A percentile compares a stretch with the other conserved stretches of the same genome.
Evolutionary conservation across 2,797 vertebrate species (phyloP).

Genomic region (Sebastes hubbsi): DNA sequence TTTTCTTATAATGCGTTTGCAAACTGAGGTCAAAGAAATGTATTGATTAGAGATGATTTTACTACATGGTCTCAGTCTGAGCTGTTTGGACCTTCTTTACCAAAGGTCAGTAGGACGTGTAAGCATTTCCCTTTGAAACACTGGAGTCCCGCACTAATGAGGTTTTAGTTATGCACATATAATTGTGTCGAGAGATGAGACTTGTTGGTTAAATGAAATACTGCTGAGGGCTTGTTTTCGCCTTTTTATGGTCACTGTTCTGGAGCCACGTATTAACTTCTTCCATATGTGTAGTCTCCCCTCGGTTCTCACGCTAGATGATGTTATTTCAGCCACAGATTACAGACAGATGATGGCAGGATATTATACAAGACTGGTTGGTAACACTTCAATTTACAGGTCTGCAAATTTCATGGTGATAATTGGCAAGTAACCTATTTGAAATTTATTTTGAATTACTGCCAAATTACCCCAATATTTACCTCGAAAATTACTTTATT

Average conservation of each 20-base stretch:
- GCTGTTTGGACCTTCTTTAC: not conserved
- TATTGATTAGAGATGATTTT: not conserved
- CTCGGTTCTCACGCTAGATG: not conserved
- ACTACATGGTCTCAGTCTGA: not conserved
- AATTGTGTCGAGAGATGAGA: not conserved
- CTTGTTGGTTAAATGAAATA: not conserved
- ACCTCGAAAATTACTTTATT: too few relatives aligned
- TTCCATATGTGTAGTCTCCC: not conserved
- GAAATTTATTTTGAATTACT: too few relatives aligned
- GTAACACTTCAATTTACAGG: too few relatives aligned
- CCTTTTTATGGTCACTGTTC: not conserved
- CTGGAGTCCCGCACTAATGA: slow-evolving; percentile 3
- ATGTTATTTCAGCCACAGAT: not conserved
- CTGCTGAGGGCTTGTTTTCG: not conserved
- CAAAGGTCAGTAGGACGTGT: not conserved
- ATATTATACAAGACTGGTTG: not conserved
- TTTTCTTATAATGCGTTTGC: not conserved
- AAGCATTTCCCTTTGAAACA: slow-evolving; percentile 5
- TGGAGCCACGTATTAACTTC: not conserved
- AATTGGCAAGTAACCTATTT: too few relatives aligned
- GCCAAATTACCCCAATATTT: too few relatives aligned
- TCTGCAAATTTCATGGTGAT: too few relatives aligned
- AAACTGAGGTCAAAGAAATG: not conserved
- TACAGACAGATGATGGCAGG: not conserved
- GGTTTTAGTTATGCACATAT: not conserved